Evolutionary conservation across 2,113 vertebrate genomes (phyloP), one percentile per base, ranked within the genome.

Genomic region (Aythya baeri): DNA sequence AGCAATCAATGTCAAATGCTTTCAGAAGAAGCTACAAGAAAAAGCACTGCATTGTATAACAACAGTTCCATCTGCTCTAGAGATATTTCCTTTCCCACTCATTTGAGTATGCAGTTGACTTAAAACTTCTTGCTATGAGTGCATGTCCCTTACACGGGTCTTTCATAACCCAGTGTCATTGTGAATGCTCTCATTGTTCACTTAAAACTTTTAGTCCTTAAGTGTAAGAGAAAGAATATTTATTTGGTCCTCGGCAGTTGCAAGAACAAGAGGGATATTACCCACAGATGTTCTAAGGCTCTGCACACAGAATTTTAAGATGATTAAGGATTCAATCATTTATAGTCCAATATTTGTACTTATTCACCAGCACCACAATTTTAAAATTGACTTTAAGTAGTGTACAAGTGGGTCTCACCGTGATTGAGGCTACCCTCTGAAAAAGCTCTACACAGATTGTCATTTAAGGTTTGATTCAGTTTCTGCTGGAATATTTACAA

Each of bases 1-100:
- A 79, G 80, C 61, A 81, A 57, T 38, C 70, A 86, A 44, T 25
- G 25, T n/a, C 50, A 94, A 88, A 92, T 44, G 78, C 66, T 67
- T 81, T 26, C 77, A 82, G 66, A 84, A 55, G 59, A 82, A 75
- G 68, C 73, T 82, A 77, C 44, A 94, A 91, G 72, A 91, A 93
- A 65, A 4, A 50, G 20, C 87, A 74, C 68, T 44, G 38, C 31
- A 63, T 27, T 93, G 66, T 50, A 91, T 73, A 95, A 73, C 23
- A 86, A 26, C 58, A 66, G 29, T 36, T 81, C 65, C 62, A 92
- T 49, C 80, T 78, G 83, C 77, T 88, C 66, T 67, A n/a, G 43
- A 71, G 68, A 29, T 5, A 84, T 21, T 79, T 91, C 58, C 58
- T 93, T 85, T 73, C 58, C 66, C 72, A 20, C 79, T 58, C 34